Evolutionary conservation across 2,888 invertebrate species (phyloP).

Genomic region (Lordiphosa fenestrarum): DNA sequence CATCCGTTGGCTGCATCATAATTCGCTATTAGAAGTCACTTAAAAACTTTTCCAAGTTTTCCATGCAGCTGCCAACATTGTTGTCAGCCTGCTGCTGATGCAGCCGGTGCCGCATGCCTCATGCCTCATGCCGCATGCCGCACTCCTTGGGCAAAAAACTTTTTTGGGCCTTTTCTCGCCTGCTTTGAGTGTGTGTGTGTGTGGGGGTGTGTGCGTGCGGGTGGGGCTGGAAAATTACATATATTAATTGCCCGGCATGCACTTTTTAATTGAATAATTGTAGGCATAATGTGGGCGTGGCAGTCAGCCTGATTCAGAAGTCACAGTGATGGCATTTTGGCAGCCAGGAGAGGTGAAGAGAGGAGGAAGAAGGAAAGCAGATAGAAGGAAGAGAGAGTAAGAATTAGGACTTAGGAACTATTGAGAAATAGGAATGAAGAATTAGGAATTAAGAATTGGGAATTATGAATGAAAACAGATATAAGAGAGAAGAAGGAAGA

Average conservation of each 20-base stretch:
- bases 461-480: too few relatives aligned
- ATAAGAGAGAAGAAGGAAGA: too few relatives aligned
- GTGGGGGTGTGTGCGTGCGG: neutral
- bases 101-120: constrained; percentile 10
- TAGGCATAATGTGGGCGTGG: constrained; percentile 34
- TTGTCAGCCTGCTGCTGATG: constrained; percentile 62
- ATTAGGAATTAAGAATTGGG: too few relatives aligned
- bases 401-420: too few relatives aligned
- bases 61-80: constrained; percentile 72
- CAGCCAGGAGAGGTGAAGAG: too few relatives aligned
- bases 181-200: neutral
- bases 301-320: too few relatives aligned
- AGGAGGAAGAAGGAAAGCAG: too few relatives aligned
- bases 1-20: constrained; percentile 57
- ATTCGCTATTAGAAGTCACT: constrained; percentile 72
- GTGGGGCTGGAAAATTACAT: constrained; percentile 42
- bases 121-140: constrained; percentile 16
- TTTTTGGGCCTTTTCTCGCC: constrained; percentile 34
- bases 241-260: constrained; percentile 59
- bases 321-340: too few relatives aligned
- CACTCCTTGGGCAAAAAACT: constrained; percentile 14
- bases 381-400: too few relatives aligned
- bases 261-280: constrained; percentile 71
- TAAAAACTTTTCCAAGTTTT: constrained; percentile 71
- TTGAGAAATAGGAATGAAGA: too few relatives aligned